Percentiles rank a stretch among this genome's conserved stretches.
phyloP scores from a whole-genome alignment of 2,113 vertebrate genomes.

The Pholis gunnellus region DNA sequence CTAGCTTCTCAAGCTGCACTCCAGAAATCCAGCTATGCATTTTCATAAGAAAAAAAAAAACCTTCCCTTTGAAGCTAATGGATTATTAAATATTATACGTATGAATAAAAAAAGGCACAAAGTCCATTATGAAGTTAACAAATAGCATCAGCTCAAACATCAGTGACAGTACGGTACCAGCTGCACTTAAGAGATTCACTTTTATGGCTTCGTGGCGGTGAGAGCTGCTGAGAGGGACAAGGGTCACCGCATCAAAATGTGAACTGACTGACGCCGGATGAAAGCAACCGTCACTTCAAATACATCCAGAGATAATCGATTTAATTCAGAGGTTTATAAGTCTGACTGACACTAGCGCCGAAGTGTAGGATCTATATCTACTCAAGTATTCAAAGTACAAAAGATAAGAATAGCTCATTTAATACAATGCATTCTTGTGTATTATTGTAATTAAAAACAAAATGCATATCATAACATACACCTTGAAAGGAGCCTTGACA shows the following conservation, averaged over 20 bases:
- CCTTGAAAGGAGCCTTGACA: background rate
- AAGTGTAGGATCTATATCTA: conserved; percentile 5
- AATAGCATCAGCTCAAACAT: conserved; percentile 49
- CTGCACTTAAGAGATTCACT: conserved; percentile 51
- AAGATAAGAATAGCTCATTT: background rate
- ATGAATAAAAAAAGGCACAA: conserved; percentile 36
- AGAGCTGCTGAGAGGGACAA: conserved; percentile 30
- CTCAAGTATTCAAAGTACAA: background rate
- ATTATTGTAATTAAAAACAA: background rate
- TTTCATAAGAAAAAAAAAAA: conserved; percentile 27
- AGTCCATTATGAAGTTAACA: conserved; percentile 49
- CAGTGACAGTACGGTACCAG: conserved; percentile 35
- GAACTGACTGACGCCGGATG: conserved; percentile 44
- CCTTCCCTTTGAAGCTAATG: conserved; percentile 44
- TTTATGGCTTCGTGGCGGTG: conserved; percentile 35
- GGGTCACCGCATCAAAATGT: conserved; percentile 51
- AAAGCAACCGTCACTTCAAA: conserved; percentile 34
- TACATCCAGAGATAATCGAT: conserved; percentile 9
- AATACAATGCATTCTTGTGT: background rate
- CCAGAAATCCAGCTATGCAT: conserved; percentile 24
- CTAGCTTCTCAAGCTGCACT: background rate
- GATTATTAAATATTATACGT: conserved; percentile 42
- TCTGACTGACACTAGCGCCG: conserved; percentile 9
- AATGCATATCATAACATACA: background rate
- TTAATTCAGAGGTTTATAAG: conserved; percentile 30